Conservation (phyloP, 2,797 vertebrate genomes). For the Gadopsis bispinosus region DNA sequence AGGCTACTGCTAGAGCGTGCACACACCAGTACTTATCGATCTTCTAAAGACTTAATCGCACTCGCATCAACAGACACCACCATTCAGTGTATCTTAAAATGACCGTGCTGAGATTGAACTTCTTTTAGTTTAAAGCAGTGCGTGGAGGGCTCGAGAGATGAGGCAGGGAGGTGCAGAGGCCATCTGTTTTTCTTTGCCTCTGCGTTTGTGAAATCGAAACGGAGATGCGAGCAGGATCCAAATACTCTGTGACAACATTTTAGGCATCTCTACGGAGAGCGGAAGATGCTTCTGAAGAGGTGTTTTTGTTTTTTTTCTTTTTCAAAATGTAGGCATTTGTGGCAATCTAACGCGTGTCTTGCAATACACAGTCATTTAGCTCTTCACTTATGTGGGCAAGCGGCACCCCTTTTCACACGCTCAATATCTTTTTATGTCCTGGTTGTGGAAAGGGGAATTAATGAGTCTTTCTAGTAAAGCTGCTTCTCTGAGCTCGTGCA, state of each 20-base stretch:
- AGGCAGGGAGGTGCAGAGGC: constrained; percentile 19
- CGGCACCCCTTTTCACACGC: constrained; percentile 40
- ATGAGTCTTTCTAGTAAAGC: constrained; percentile 65
- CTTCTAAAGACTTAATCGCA: constrained; percentile 38
- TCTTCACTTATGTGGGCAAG: constrained; percentile 36
- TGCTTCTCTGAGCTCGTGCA: constrained; percentile 46
- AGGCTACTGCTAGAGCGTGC: constrained; percentile 10
- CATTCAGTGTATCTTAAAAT: constrained; percentile 15
- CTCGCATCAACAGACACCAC: constrained; percentile 5
- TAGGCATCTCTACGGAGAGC: neutral
- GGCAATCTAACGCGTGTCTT: constrained; percentile 24
- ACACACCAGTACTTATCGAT: constrained; percentile 22
- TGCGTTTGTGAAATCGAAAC: constrained; percentile 16
- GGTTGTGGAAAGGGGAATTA: constrained; percentile 56
- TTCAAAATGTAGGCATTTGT: constrained; percentile 15
- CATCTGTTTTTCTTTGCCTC: constrained; percentile 21
- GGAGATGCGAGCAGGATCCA: constrained; percentile 9
- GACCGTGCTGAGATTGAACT: constrained; percentile 16
- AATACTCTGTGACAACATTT: neutral
- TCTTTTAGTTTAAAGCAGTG: constrained; percentile 23
- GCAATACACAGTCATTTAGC: constrained; percentile 4
- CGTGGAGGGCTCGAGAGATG: constrained; percentile 11
- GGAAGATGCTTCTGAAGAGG: constrained; percentile 33
- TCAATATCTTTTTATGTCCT: constrained; percentile 58
- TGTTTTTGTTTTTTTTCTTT: neutral